phyloP scores from a whole-genome alignment of 2,113 vertebrate genomes.

The Zosterops hypoxanthus region DNA sequence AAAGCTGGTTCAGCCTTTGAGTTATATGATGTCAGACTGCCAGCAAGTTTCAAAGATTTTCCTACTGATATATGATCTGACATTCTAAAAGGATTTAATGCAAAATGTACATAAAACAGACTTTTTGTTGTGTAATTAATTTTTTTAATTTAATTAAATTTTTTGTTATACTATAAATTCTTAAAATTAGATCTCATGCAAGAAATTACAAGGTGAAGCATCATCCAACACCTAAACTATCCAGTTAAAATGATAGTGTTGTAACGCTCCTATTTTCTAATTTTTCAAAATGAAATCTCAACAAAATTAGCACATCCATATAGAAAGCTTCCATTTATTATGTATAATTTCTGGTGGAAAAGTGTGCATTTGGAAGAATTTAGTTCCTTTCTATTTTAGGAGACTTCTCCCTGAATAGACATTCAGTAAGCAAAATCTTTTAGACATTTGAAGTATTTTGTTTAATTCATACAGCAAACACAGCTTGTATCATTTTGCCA shows the following conservation, averaged over 20 bases:
- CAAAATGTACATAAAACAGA: not conserved
- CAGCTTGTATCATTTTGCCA: not conserved
- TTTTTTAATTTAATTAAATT: not conserved
- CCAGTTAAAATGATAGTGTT: not conserved
- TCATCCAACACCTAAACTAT: not conserved
- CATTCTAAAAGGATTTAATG: not conserved
- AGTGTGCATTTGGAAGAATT: not conserved
- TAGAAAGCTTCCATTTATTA: not conserved
- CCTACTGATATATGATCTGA: not conserved
- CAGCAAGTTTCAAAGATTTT: not conserved
- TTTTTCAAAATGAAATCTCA: not conserved
- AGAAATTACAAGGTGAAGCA: not conserved
- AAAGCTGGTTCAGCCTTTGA: not conserved
- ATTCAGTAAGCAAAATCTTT: not conserved
- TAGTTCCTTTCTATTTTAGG: not conserved
- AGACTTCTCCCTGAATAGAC: not conserved
- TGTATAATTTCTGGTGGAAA: not conserved
- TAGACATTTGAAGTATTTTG: not conserved
- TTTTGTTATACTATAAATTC: not conserved
- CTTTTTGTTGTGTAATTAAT: not conserved
- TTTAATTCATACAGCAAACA: not conserved
- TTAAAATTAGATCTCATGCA: not conserved
- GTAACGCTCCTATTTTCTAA: not conserved
- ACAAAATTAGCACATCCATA: not conserved
- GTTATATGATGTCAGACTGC: not conserved